These are phyloP conservation scores for Gymnocheta viridis DNA, from an alignment of 2,888 invertebrate species.

Conservation along the genomic window DNA sequence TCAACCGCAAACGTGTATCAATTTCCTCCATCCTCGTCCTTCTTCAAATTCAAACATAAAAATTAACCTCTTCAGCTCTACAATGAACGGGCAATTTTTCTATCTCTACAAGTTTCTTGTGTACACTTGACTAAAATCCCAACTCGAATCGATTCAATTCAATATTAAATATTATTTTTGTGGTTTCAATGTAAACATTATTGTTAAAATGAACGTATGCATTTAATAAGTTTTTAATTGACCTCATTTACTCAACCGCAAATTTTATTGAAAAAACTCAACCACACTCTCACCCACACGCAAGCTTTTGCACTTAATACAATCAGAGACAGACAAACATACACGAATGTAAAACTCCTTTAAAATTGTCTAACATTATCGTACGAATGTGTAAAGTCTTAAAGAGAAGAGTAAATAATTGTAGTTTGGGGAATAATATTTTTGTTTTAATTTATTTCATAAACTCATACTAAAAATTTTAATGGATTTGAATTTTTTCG, in stretches of 20 bases:
- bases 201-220: conserved; percentile 61
- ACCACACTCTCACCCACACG: conserved; percentile 12
- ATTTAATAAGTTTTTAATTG: conserved; percentile 70
- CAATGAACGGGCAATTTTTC: conserved; percentile 34
- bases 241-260: conserved; percentile 68
- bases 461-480: background rate
- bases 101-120: conserved; percentile 35
- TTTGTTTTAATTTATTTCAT: conserved; percentile 12
- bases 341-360: background rate
- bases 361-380: background rate
- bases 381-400: conserved; percentile 8
- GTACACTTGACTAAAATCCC: conserved; percentile 7
- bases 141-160: conserved; percentile 3
- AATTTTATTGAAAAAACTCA: conserved; percentile 44
- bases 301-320: background rate
- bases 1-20: conserved; percentile 16
- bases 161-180: conserved; percentile 65
- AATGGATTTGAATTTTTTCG: no score
- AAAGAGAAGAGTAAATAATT: conserved; percentile 36
- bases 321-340: background rate
- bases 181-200: conserved; percentile 66
- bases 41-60: background rate
- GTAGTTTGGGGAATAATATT: conserved; percentile 50
- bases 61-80: background rate
- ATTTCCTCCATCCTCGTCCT: background rate